Conservation (phyloP, 2,888 invertebrate genomes). For the Epistrophe grossulariae region DNA sequence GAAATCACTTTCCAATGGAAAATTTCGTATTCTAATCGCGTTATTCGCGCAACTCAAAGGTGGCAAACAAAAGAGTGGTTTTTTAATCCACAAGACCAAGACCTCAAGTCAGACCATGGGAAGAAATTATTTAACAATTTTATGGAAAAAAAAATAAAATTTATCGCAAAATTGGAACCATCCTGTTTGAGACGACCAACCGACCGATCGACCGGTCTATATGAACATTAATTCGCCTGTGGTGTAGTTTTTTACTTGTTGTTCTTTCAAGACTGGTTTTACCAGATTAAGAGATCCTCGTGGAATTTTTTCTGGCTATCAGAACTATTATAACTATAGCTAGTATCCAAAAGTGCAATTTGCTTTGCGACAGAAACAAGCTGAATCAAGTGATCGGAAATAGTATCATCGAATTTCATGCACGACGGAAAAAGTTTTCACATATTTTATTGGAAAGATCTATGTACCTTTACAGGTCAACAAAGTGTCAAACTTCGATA, state of each 20-base stretch:
- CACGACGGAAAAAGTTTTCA: not conserved
- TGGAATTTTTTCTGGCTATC: slow-evolving; percentile 40
- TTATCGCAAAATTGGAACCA: slow-evolving; percentile 44
- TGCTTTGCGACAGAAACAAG: not conserved
- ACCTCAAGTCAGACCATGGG: slow-evolving; percentile 1
- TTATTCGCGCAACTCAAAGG: not conserved
- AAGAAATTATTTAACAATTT: slow-evolving; percentile 38
- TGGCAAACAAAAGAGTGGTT: slow-evolving; percentile 37
- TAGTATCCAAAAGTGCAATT: not conserved
- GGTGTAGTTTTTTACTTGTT: not conserved
- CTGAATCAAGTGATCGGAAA: not conserved
- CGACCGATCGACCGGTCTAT: slow-evolving; percentile 53
- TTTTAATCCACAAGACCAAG: not conserved
- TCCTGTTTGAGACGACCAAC: slow-evolving; percentile 36
- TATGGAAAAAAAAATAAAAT: slow-evolving; percentile 11
- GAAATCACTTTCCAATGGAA: slow-evolving; percentile 68
- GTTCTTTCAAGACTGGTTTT: slow-evolving; percentile 56
- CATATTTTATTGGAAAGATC: not conserved
- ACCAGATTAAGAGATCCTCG: slow-evolving; percentile 38
- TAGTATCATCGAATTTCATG: not conserved
- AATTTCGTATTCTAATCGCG: slow-evolving; percentile 56
- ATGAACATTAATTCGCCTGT: slow-evolving; percentile 24
- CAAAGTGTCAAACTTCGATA: slow-evolving; percentile 8
- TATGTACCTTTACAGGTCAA: slow-evolving; percentile 1
- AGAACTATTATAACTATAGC: not conserved